Conservation (phyloP, 1,140 invertebrate species). For the Lasioglossum baleicum region DNA sequence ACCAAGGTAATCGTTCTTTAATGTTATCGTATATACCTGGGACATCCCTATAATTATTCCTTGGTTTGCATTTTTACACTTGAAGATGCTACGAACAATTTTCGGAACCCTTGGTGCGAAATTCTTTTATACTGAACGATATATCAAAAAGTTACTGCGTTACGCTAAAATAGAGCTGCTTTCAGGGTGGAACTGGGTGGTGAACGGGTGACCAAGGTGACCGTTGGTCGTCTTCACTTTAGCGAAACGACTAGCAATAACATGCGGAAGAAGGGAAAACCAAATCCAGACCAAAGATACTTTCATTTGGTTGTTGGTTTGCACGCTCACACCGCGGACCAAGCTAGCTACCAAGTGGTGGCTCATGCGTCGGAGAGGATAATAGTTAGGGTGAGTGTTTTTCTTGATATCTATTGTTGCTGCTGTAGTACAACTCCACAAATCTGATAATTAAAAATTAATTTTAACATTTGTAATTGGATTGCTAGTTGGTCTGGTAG, state of each 20-base stretch:
- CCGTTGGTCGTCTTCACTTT: constrained; percentile 97
- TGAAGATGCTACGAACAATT: constrained; percentile 9
- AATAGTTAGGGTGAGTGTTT: constrained; percentile 90
- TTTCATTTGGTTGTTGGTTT: constrained; percentile 95
- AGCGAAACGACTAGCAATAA: constrained; percentile 99
- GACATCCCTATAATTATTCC: background rate
- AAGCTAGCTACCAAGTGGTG: constrained; percentile 87
- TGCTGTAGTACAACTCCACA: too few species aligned
- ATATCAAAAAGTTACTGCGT: constrained; percentile 40
- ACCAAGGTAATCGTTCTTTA: too few species aligned
- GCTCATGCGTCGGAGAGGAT: constrained; percentile 97
- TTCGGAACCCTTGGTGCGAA: constrained; percentile 54
- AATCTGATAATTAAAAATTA: too few species aligned
- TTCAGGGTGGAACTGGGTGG: constrained; percentile 91
- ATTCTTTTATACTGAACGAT: constrained; percentile 10
- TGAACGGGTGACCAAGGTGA: constrained; percentile 92
- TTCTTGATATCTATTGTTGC: background rate
- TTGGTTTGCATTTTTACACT: constrained; percentile 20
- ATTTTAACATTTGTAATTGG: too few species aligned
- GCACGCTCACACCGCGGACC: constrained; percentile 92
- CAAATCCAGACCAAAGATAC: constrained; percentile 98
- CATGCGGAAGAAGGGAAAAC: constrained; percentile 98
- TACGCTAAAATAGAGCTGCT: constrained; percentile 72
- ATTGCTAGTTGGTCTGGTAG: too few species aligned
- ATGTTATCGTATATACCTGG: too few species aligned